Conservation (phyloP, 2,797 vertebrate genomes). For the Picus viridis region DNA sequence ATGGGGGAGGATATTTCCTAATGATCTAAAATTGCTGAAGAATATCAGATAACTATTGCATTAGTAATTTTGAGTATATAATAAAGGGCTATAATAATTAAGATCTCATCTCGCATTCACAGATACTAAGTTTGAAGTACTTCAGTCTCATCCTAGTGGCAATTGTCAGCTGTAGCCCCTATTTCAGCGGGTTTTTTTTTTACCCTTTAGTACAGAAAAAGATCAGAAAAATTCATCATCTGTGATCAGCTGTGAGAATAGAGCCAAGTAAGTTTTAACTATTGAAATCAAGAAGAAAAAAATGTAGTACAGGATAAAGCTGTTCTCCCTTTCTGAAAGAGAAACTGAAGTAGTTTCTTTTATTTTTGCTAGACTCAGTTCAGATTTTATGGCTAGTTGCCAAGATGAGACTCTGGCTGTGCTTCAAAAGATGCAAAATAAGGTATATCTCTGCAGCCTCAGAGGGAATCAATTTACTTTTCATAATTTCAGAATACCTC, state of each 20-base stretch:
- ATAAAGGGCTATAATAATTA: constrained; percentile 42
- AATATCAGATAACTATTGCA: constrained; percentile 2
- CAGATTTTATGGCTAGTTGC: background rate
- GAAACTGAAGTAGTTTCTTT: background rate
- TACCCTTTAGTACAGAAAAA: background rate
- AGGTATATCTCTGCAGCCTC: background rate
- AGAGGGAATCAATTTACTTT: background rate
- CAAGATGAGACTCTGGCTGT: background rate
- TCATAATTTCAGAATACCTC: background rate
- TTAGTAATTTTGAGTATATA: constrained; percentile 39
- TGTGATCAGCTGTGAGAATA: background rate
- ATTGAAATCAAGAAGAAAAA: background rate
- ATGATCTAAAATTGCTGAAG: constrained; percentile 35
- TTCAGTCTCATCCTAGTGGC: background rate
- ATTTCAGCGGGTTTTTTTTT: background rate
- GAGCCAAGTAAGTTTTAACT: background rate
- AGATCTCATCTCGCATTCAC: constrained; percentile 38
- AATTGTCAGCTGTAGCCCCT: background rate
- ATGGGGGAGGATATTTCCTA: background rate
- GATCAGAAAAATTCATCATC: background rate
- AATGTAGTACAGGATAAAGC: background rate
- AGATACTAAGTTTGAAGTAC: constrained; percentile 42
- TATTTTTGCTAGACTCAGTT: background rate
- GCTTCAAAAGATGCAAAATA: background rate
- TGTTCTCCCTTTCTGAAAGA: background rate